phyloP scores from a whole-genome alignment of 2,888 invertebrate genomes.

The Drosophila mimetica region DNA sequence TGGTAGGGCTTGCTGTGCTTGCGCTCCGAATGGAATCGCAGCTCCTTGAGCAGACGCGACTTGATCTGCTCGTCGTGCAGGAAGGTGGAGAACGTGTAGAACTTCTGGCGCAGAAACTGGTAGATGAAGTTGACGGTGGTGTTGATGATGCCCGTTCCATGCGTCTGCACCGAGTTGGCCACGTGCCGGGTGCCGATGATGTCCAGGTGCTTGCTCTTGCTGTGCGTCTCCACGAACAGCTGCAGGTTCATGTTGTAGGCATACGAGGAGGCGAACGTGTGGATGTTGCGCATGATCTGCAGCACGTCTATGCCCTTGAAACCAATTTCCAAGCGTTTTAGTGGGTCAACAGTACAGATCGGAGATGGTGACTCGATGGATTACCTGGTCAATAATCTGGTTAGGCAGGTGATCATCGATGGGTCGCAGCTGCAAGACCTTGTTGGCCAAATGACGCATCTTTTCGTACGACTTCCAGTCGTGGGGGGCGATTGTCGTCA shows the following conservation, averaged over 20 bases:
- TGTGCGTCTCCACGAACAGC: conserved; percentile 96
- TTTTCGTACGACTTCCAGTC: conserved; percentile 99
- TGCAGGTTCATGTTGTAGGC: conserved; percentile 98
- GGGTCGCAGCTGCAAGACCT: conserved; percentile 92
- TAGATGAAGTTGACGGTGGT: conserved; percentile 97
- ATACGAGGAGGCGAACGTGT: conserved; percentile 96
- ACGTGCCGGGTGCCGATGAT: conserved; percentile 97
- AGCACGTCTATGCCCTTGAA: conserved; percentile 93
- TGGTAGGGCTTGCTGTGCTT: conserved; percentile 73
- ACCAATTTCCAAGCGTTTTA: background rate
- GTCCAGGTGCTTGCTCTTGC: conserved; percentile 96
- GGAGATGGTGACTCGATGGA: background rate
- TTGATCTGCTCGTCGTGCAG: conserved; percentile 99
- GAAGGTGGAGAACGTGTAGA: conserved; percentile 97
- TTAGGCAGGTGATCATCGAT: conserved; percentile 97
- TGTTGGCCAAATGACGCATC: conserved; percentile 96
- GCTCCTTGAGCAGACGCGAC: conserved; percentile 95
- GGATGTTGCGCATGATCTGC: conserved; percentile 98
- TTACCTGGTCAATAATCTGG: conserved; percentile 96
- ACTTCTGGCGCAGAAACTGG: conserved; percentile 96
- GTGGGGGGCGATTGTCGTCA: conserved; percentile 97
- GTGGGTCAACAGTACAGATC: too few relatives aligned
- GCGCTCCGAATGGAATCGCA: conserved; percentile 91
- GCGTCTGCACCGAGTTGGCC: conserved; percentile 98
- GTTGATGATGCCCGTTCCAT: conserved; percentile 98